A percentile compares a stretch with the other conserved stretches of the same genome.
phyloP scores from a whole-genome alignment of 1,140 invertebrate genomes.

The Odontomachus brunneus region DNA sequence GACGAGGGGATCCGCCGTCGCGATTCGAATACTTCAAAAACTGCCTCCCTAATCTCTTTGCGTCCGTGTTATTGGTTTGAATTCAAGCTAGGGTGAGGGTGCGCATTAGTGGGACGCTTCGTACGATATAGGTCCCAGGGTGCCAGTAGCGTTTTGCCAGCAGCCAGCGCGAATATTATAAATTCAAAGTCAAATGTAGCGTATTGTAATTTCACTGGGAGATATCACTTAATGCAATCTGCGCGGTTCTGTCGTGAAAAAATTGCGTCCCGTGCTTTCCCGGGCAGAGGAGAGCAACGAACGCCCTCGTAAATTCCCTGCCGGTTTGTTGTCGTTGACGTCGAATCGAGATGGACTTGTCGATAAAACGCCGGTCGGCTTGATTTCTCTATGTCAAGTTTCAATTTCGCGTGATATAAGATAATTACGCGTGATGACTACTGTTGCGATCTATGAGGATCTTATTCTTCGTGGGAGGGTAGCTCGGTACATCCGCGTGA shows the following conservation, averaged over 20 bases:
- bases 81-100: slow-evolving; percentile 50
- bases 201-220: slow-evolving; percentile 76
- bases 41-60: slow-evolving; percentile 65
- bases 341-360: slow-evolving; percentile 66
- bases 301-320: not conserved
- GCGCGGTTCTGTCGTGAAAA: slow-evolving; percentile 54
- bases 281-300: slow-evolving; percentile 12
- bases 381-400: too few relatives aligned
- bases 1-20: not conserved
- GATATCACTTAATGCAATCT: slow-evolving; percentile 80
- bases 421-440: not conserved
- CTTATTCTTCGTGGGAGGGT: not conserved
- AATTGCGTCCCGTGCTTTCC: slow-evolving; percentile 54
- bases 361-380: slow-evolving; percentile 64
- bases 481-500: slow-evolving; percentile 56
- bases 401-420: not conserved
- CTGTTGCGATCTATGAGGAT: not conserved
- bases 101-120: slow-evolving; percentile 65
- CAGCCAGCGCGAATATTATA: slow-evolving; percentile 72
- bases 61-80: slow-evolving; percentile 69
- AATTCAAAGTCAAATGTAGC: slow-evolving; percentile 81
- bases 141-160: slow-evolving; percentile 47
- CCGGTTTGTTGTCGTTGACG: slow-evolving; percentile 45
- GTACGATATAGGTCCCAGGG: slow-evolving; percentile 72
- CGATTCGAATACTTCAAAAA: slow-evolving; percentile 68